Conservation (phyloP, 1,140 invertebrate species). For the Pseudomyrmex gracilis region DNA sequence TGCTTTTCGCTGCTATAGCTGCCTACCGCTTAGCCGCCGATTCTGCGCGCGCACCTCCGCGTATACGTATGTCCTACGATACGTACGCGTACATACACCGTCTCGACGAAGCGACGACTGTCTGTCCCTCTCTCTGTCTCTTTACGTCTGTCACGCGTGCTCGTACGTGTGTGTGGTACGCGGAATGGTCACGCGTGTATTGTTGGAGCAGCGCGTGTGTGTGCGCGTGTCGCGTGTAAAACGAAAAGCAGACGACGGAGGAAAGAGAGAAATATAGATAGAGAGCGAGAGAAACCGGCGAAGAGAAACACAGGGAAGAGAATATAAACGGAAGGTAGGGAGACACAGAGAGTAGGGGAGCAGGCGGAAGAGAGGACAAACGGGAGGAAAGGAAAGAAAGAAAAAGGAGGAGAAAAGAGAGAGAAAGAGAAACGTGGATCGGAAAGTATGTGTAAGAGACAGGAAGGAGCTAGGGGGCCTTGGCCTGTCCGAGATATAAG, state of each 20-base stretch:
- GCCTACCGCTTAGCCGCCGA: slow-evolving; percentile 28
- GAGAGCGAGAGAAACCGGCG: slow-evolving; percentile 46
- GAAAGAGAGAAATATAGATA: background rate
- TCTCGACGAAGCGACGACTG: background rate
- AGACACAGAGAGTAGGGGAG: background rate
- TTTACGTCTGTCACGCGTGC: background rate
- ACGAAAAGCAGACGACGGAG: background rate
- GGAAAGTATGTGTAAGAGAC: slow-evolving; percentile 19
- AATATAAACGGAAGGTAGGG: background rate
- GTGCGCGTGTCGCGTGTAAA: too few relatives aligned
- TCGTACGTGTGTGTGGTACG: too few relatives aligned
- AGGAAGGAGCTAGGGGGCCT: slow-evolving; percentile 28
- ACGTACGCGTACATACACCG: slow-evolving; percentile 1
- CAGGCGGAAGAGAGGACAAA: slow-evolving; percentile 9
- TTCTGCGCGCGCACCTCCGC: slow-evolving; percentile 54
- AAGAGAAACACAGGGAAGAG: background rate
- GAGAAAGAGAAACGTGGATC: slow-evolving; percentile 9
- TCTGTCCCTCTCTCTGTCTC: slow-evolving; percentile 39
- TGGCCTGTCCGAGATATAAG: slow-evolving; percentile 55
- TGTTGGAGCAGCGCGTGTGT: background rate
- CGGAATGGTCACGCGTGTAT: background rate
- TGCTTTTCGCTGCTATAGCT: slow-evolving; percentile 17
- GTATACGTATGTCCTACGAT: slow-evolving; percentile 38
- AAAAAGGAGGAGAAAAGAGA: slow-evolving; percentile 17
- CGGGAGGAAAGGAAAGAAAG: slow-evolving; percentile 3